phyloP scores from a whole-genome alignment of 2,888 invertebrate species.

The Hyposoter didymator region DNA sequence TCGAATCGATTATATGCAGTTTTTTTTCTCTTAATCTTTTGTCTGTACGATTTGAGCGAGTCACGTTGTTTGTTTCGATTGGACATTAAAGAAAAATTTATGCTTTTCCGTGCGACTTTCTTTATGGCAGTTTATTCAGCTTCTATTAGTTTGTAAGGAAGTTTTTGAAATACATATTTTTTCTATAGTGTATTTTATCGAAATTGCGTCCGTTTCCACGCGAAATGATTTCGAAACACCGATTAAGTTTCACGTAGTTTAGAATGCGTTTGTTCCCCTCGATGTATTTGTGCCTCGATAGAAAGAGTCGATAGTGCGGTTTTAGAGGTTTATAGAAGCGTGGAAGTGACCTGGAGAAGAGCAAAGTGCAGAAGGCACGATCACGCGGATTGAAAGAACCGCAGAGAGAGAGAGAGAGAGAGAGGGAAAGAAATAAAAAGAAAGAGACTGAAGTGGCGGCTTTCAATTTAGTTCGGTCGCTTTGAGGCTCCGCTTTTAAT shows the following conservation, averaged over 20 bases:
- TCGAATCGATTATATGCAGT: neutral
- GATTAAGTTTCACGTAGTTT: neutral
- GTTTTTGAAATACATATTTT: neutral
- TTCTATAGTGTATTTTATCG: neutral
- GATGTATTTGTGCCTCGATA: neutral
- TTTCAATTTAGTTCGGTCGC: constrained; percentile 77
- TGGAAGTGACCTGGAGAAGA: constrained; percentile 53
- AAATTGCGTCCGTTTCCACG: neutral
- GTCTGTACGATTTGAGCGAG: neutral
- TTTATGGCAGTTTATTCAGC: neutral
- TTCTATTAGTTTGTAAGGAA: neutral
- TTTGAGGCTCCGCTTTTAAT: constrained; percentile 77
- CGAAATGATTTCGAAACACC: neutral
- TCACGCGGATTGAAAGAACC: constrained; percentile 64
- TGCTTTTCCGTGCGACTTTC: neutral
- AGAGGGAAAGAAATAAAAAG: constrained; percentile 40
- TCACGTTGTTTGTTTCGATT: neutral
- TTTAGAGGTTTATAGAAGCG: constrained; percentile 23
- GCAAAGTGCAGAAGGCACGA: constrained; percentile 59
- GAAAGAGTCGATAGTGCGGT: neutral
- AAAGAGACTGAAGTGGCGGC: constrained; percentile 51
- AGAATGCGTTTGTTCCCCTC: constrained; percentile 70
- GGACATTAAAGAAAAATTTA: no score
- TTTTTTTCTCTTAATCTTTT: neutral
- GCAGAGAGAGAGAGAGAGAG: constrained; percentile 59